Base-by-base conservation (phyloP, 2,888 invertebrate species). In the Neoaliturus tenellus region DNA sequence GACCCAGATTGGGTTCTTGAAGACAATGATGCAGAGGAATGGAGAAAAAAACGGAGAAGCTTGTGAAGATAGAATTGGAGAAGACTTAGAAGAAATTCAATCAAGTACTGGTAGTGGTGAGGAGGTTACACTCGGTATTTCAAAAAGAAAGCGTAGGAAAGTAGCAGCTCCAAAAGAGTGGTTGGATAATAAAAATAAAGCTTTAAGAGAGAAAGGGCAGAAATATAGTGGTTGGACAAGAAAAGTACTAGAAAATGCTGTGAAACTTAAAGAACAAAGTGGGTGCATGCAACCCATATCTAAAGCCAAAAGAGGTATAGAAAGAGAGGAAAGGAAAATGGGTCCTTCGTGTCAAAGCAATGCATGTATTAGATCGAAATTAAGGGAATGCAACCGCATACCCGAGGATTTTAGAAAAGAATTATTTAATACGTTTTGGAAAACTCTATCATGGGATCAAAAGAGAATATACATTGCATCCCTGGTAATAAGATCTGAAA, bases 381-480 rank as follows among this genome's bases (percentile, higher is more conserved):
- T 33, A 20, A 71, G 33, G 6, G 31, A 71, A 8, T 71, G 71
- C 20, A 2, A 71, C 39, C 10, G 8, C 1, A 71, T 71, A 71
- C 10, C 20, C 1, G 71, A 71, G 31, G 71, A 71, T 10, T 3
- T 33, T 6, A 71, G 71, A 33, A 8, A 71, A 71, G 17, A 8
- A 31, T 14, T 71, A 10, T 71, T 31, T 23, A 17, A 71, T 31
- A 31, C 71, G n/a, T 71, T 71, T n/a, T 71, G 71, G 71, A 28
- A 71, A 33, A 71, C 71, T 17, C 20, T 71, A 71, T 31, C 10
- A 10, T 82, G 82, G 82, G 75, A 75, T 17, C 73, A 75, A 82
- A 69, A 71, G 10, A 82, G 48, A 39, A 75, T 82, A 3, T 82
- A 82, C 82, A 51, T 82, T 25, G 44, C 73, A 14, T 82, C 82